These are phyloP conservation scores for Pseudomyrmex dendroicus DNA, from an alignment of 1,140 invertebrate genomes.

Conservation along the genomic window DNA sequence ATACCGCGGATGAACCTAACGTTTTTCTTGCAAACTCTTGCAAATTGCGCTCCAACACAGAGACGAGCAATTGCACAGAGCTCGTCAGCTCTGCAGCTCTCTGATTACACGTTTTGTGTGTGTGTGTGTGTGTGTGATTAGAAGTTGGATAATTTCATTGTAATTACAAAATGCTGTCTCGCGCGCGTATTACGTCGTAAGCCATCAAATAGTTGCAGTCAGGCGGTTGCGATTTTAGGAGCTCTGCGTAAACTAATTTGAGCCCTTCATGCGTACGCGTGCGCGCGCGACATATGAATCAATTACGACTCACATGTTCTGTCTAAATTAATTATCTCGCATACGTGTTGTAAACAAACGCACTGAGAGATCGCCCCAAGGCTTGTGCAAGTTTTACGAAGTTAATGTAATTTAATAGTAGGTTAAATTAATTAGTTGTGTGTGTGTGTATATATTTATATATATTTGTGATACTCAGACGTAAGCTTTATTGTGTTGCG, in stretches of 20 bases:
- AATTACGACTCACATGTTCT: slow-evolving; percentile 4
- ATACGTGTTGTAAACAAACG: not conserved
- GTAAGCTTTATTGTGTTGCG: not conserved
- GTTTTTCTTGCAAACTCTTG: slow-evolving; percentile 43
- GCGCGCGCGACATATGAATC: not conserved
- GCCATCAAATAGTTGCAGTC: slow-evolving; percentile 13
- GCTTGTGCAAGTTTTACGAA: not conserved
- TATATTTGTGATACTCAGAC: not conserved
- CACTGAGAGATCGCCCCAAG: not conserved
- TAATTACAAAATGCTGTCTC: slow-evolving; percentile 49
- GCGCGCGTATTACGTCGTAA: slow-evolving; percentile 11
- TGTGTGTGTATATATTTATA: no score
- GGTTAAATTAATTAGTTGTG: slow-evolving; percentile 45
- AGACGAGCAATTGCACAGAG: slow-evolving; percentile 25
- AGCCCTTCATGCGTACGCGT: not conserved
- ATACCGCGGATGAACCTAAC: slow-evolving; percentile 3
- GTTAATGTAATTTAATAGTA: slow-evolving; percentile 29
- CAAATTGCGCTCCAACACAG: not conserved
- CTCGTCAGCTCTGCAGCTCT: slow-evolving; percentile 23
- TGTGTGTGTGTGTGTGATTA: slow-evolving; percentile 15
- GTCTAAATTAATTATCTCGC: slow-evolving; percentile 19
- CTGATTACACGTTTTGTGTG: slow-evolving; percentile 26
- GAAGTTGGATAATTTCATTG: slow-evolving; percentile 37
- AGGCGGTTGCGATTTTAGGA: slow-evolving; percentile 13
- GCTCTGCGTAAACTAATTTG: not conserved